Conservation (phyloP, 2,888 invertebrate genomes). For the Megastigmus dorsalis region DNA sequence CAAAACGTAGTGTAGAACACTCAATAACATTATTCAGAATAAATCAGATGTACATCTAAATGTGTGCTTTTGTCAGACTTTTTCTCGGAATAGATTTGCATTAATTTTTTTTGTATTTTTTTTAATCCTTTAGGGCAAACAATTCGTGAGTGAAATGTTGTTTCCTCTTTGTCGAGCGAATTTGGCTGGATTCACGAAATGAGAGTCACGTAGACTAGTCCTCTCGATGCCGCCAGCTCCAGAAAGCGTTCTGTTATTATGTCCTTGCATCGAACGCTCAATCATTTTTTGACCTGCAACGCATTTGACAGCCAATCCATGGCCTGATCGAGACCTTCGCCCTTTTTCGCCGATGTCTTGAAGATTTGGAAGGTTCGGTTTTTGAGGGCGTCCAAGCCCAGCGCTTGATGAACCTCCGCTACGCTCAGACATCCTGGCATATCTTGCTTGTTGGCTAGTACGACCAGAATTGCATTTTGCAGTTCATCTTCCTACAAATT, state of each 20-base stretch:
- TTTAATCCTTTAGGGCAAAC: slow-evolving; percentile 30
- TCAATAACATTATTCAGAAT: slow-evolving; percentile 24
- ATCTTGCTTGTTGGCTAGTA: slow-evolving; percentile 99
- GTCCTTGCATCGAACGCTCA: slow-evolving; percentile 36
- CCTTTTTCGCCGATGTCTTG: slow-evolving; percentile 98
- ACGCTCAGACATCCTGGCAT: slow-evolving; percentile 98
- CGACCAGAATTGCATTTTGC: slow-evolving; percentile 95
- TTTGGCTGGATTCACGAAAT: slow-evolving; percentile 25
- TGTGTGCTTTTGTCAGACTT: slow-evolving; percentile 50
- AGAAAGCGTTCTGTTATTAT: slow-evolving; percentile 20
- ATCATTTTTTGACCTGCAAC: slow-evolving; percentile 89
- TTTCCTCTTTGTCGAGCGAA: neutral
- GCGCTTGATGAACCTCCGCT: slow-evolving; percentile 96
- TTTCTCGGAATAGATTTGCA: slow-evolving; percentile 42
- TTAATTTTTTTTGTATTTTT: slow-evolving; percentile 8
- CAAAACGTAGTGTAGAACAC: slow-evolving; percentile 1
- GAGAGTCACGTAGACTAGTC: slow-evolving; percentile 34
- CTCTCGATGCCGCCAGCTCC: slow-evolving; percentile 6
- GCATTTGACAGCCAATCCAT: slow-evolving; percentile 99
- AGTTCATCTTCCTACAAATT: slow-evolving; percentile 94
- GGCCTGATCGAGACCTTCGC: slow-evolving; percentile 97
- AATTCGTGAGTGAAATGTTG: slow-evolving; percentile 11
- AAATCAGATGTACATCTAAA: slow-evolving; percentile 22
- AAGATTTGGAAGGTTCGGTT: slow-evolving; percentile 99
- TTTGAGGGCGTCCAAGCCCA: slow-evolving; percentile 95